A percentile compares a stretch with the other conserved stretches of the same genome.
Conservation (phyloP, 2,888 invertebrate species). For the Tipula helvola region DNA sequence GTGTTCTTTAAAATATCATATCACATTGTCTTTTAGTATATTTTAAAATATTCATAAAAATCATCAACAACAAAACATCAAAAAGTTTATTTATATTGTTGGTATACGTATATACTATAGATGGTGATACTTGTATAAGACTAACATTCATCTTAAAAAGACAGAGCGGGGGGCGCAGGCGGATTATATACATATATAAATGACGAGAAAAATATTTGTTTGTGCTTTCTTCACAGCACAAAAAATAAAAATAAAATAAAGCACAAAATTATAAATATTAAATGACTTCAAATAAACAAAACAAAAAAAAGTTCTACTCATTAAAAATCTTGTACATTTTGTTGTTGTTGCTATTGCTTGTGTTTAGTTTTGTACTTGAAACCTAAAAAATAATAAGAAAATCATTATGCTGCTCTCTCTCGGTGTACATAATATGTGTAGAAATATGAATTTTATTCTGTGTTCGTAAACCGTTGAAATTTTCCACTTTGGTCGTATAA, state of each 20-base stretch:
- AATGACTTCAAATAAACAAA: neutral
- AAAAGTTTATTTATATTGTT: neutral
- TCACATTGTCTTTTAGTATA: neutral
- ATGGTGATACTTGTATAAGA: neutral
- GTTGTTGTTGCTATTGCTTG: neutral
- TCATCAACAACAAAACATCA: neutral
- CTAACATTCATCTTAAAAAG: too few relatives aligned
- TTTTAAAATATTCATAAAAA: neutral
- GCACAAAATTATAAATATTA: conserved; percentile 4
- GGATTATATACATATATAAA: too few relatives aligned
- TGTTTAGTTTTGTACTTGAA: neutral
- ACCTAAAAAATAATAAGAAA: neutral
- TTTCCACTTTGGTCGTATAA: neutral
- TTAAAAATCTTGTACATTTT: neutral
- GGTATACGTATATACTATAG: neutral
- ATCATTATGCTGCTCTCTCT: neutral
- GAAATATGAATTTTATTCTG: neutral
- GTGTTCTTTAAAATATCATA: neutral
- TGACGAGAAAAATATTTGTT: too few relatives aligned
- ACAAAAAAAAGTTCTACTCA: neutral
- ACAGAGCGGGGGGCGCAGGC: too few relatives aligned
- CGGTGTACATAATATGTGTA: neutral
- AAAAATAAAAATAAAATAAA: neutral
- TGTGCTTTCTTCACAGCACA: too few relatives aligned
- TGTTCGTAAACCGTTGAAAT: neutral